A percentile compares a stretch with the other conserved stretches of the same genome.
Evolutionary conservation across 2,113 vertebrate species (phyloP).

Genomic region (Misgurnus mizolepis): DNA sequence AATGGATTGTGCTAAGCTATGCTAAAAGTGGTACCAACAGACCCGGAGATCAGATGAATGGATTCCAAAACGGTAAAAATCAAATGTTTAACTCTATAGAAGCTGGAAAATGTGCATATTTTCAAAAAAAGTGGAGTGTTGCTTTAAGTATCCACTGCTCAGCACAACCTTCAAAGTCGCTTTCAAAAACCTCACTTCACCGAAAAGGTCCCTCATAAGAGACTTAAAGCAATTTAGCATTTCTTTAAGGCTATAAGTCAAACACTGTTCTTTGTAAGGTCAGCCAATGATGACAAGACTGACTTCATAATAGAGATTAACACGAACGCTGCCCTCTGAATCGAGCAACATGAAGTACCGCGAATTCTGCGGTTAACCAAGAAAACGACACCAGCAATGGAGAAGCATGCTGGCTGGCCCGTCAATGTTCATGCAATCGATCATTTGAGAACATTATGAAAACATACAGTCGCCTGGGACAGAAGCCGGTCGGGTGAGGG

Average conservation of each 20-base stretch:
- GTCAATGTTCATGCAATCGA: conserved; percentile 41
- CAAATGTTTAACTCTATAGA: no score
- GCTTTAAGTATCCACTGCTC: neutral
- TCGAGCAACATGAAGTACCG: conserved; percentile 26
- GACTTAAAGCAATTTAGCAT: conserved; percentile 30
- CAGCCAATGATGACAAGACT: conserved; percentile 37
- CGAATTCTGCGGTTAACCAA: conserved; percentile 42
- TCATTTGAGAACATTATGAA: conserved; percentile 42
- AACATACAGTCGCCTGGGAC: conserved; percentile 29
- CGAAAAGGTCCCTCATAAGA: neutral
- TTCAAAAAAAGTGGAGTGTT: neutral
- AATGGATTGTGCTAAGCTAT: no score
- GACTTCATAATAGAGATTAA: conserved; percentile 46
- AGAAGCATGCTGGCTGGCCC: conserved; percentile 24
- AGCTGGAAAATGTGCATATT: no score
- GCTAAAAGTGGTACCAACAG: no score
- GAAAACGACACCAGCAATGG: conserved; percentile 44
- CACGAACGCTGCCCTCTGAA: conserved; percentile 25
- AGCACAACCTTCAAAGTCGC: neutral
- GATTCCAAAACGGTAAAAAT: no score
- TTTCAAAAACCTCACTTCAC: neutral
- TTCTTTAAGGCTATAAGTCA: conserved; percentile 23
- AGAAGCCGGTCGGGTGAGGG: conserved; percentile 24
- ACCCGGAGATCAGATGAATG: no score
- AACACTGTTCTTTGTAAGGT: conserved; percentile 20